These are phyloP conservation scores for Phenganax subtilis DNA, from an alignment of 92 coral and sea anemone species.

Conservation along the genomic window DNA sequence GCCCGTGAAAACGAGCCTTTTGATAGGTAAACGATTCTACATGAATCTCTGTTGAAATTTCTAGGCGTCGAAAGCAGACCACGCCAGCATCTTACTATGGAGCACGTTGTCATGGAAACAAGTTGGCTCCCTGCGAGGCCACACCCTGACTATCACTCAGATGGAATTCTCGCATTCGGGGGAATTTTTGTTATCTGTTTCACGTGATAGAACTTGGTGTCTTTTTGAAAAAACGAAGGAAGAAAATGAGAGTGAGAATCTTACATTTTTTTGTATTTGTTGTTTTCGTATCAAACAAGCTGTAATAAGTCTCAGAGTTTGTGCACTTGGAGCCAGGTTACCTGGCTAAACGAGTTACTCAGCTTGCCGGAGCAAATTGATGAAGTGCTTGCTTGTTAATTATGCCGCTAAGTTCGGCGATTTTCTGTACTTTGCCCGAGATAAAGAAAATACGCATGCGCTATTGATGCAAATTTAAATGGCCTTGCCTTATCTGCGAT, in stretches of 20 bases:
- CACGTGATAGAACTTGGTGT: slow-evolving; percentile 96
- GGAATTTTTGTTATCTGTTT: slow-evolving; percentile 85
- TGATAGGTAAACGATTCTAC: background rate
- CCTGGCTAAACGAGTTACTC: no score
- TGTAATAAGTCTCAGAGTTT: no score
- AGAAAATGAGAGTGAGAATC: background rate
- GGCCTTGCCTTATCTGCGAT: no score
- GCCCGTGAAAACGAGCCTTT: background rate
- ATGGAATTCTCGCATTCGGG: slow-evolving; percentile 87
- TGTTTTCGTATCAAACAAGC: no score
- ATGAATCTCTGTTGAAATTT: background rate
- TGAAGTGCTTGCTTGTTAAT: no score
- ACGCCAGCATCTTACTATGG: slow-evolving; percentile 84
- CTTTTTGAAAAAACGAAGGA: slow-evolving; percentile 50
- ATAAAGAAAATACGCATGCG: no score
- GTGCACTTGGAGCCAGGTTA: no score
- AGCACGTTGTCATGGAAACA: slow-evolving; percentile 82
- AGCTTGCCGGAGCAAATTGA: no score
- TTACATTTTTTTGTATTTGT: no score
- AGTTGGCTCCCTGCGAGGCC: slow-evolving; percentile 64
- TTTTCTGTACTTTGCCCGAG: no score
- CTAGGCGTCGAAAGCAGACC: slow-evolving; percentile 93
- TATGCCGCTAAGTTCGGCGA: no score
- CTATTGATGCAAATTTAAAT: no score
- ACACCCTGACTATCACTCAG: slow-evolving; percentile 86